phyloP scores from a whole-genome alignment of 2,797 vertebrate genomes.

The Channa striata region DNA sequence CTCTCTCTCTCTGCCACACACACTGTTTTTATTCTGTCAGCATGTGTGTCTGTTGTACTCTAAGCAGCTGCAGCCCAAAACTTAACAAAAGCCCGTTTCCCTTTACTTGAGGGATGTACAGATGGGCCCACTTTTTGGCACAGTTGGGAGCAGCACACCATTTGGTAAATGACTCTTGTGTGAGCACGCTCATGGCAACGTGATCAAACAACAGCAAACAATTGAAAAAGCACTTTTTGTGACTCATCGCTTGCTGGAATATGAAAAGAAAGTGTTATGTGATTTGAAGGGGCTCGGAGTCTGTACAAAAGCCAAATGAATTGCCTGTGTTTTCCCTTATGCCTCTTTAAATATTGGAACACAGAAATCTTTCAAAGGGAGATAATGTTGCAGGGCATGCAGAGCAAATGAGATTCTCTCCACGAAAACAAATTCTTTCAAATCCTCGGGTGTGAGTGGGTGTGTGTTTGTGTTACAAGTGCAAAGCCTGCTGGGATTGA shows the following conservation, averaged over 20 bases:
- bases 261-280: conserved; percentile 19
- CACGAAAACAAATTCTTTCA: conserved; percentile 66
- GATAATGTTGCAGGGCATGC: conserved; percentile 54
- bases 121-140: conserved; percentile 28
- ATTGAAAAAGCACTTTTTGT: conserved; percentile 27
- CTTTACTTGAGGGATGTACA: conserved; percentile 17
- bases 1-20: background rate
- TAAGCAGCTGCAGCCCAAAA: conserved; percentile 16
- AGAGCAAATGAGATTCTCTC: conserved; percentile 70
- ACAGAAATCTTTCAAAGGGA: conserved; percentile 56
- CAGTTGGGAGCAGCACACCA: conserved; percentile 26
- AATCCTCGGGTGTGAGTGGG: conserved; percentile 69
- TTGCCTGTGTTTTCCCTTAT: conserved; percentile 56
- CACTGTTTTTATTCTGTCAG: background rate
- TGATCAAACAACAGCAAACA: conserved; percentile 28
- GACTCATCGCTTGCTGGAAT: conserved; percentile 26
- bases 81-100: conserved; percentile 10
- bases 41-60: background rate
- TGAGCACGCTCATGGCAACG: conserved; percentile 5
- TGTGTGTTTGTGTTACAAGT: conserved; percentile 66
- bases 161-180: conserved; percentile 37
- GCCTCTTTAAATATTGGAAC: conserved; percentile 71
- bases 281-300: conserved; percentile 36
- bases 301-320: conserved; percentile 57
- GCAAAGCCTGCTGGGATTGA: conserved; percentile 69